Conservation (phyloP, 2,797 vertebrate species). For the Fundulus diaphanus region DNA sequence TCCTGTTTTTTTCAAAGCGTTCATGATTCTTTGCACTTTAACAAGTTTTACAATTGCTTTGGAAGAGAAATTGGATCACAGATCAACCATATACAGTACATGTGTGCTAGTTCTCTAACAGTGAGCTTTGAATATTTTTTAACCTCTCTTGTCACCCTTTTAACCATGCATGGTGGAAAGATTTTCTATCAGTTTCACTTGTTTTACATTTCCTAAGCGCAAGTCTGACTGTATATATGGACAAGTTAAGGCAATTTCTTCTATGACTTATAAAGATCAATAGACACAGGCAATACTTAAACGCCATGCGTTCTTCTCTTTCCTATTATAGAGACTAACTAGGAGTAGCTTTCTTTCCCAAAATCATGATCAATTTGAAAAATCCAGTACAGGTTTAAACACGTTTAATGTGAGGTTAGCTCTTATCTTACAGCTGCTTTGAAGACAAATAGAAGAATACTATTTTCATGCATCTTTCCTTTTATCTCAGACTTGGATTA, state of each 20-base stretch:
- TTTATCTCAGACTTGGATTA: conserved; percentile 4
- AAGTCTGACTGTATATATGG: background rate
- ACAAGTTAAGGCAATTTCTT: background rate
- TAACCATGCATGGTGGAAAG: background rate
- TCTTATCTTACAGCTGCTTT: conserved; percentile 9
- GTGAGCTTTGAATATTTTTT: no score
- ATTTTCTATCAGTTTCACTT: no score
- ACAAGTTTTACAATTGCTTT: background rate
- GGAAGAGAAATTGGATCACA: background rate
- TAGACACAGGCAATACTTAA: background rate
- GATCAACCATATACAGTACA: no score
- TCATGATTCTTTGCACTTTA: no score
- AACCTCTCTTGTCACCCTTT: background rate
- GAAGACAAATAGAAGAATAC: background rate
- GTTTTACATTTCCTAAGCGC: background rate
- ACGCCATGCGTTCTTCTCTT: background rate
- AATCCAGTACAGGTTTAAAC: background rate
- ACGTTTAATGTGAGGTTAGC: no score
- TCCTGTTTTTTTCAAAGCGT: background rate
- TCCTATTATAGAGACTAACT: no score
- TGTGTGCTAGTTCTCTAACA: background rate
- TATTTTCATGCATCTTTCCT: conserved; percentile 5
- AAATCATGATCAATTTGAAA: background rate
- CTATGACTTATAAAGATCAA: background rate
- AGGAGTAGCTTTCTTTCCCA: no score